Conservation (phyloP, 2,888 invertebrate genomes). For the Nemoura dubitans region DNA sequence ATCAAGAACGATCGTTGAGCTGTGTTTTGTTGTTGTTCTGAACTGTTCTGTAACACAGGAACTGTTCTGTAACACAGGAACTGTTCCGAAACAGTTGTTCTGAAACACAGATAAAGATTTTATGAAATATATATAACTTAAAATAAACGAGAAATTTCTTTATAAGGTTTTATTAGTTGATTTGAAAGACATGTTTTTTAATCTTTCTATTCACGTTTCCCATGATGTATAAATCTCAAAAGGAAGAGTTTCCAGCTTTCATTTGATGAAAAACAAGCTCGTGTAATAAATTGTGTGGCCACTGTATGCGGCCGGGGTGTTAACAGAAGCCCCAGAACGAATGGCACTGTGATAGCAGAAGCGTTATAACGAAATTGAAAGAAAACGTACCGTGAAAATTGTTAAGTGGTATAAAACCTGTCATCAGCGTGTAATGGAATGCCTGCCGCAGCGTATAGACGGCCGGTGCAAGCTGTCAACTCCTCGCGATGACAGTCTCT, state of each 20-base stretch:
- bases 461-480: neutral
- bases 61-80: no score
- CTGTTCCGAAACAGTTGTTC: no score
- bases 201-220: neutral
- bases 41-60: no score
- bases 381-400: neutral
- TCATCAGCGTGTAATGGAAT: neutral
- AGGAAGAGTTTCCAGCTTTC: neutral
- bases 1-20: neutral
- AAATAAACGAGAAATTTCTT: neutral
- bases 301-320: neutral
- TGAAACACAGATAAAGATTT: no score
- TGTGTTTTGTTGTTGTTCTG: neutral
- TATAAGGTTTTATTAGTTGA: neutral
- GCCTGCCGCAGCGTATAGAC: neutral
- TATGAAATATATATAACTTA: neutral
- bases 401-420: neutral
- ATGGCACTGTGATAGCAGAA: neutral
- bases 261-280: neutral
- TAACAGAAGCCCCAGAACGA: neutral
- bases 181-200: neutral
- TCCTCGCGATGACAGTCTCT: neutral
- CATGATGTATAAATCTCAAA: neutral
- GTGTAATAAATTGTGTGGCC: neutral
- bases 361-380: neutral